These are phyloP conservation scores for Orchestes rusci DNA, from an alignment of 2,888 invertebrate genomes.

Conservation along the genomic window DNA sequence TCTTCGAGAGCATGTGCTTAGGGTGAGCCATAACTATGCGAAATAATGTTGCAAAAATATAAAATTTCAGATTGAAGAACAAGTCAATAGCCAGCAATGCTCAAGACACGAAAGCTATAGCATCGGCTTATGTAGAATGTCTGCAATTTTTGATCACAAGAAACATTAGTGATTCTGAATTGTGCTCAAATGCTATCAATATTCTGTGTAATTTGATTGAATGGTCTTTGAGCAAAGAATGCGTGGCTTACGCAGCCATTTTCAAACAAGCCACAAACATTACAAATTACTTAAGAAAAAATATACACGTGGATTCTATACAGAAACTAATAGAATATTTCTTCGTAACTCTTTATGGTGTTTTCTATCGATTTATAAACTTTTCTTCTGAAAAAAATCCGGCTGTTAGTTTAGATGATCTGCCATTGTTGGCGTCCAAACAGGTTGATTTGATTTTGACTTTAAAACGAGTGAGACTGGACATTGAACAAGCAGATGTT, in stretches of 20 bases:
- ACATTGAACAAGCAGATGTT: constrained; percentile 32
- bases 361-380: constrained; percentile 36
- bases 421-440: too few species aligned
- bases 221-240: constrained; percentile 44
- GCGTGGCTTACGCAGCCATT: constrained; percentile 42
- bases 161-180: constrained; percentile 43
- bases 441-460: constrained; percentile 46
- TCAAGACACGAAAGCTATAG: constrained; percentile 61
- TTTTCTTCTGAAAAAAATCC: constrained; percentile 30
- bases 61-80: too few species aligned
- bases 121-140: constrained; percentile 67
- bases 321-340: constrained; percentile 39
- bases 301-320: constrained; percentile 39
- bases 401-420: constrained; percentile 21
- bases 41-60: neutral
- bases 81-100: constrained; percentile 55
- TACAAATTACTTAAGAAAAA: constrained; percentile 52
- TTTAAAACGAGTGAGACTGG: too few species aligned
- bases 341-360: constrained; percentile 39
- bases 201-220: constrained; percentile 47
- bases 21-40: constrained; percentile 49
- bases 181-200: constrained; percentile 44
- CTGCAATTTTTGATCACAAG: constrained; percentile 55
- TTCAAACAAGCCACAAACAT: constrained; percentile 48
- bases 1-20: constrained; percentile 60